phyloP scores from a whole-genome alignment of 2,113 vertebrate genomes.

The Zeus faber region DNA sequence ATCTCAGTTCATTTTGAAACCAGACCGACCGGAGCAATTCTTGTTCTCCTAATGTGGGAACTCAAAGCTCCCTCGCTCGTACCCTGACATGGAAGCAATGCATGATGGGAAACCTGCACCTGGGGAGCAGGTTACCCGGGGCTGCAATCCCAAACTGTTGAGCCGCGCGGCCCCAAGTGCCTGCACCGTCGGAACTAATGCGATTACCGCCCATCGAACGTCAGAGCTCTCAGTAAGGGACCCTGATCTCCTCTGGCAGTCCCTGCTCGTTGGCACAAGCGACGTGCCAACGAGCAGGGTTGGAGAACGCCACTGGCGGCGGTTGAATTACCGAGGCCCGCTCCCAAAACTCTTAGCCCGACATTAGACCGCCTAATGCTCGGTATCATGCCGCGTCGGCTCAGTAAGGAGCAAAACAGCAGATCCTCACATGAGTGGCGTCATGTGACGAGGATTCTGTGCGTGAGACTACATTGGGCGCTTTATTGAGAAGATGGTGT shows the following conservation, averaged over 20 bases:
- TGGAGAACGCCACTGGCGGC: background rate
- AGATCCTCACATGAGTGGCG: constrained; percentile 75
- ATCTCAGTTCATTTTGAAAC: no score
- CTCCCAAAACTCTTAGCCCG: constrained; percentile 11
- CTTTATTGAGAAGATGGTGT: constrained; percentile 29
- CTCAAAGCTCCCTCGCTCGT: no score
- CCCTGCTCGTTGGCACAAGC: background rate
- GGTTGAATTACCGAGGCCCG: background rate
- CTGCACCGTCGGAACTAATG: constrained; percentile 36
- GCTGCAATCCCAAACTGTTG: constrained; percentile 9
- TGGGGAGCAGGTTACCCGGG: no score
- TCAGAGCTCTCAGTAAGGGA: constrained; percentile 34
- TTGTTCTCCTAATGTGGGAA: no score
- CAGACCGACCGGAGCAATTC: no score
- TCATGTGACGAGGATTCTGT: constrained; percentile 72
- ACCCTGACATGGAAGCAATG: no score
- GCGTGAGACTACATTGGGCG: constrained; percentile 43
- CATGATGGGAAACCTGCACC: no score
- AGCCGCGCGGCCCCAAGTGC: background rate
- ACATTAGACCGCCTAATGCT: constrained; percentile 8
- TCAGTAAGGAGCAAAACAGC: constrained; percentile 74
- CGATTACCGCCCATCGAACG: constrained; percentile 37
- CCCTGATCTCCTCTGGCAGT: constrained; percentile 29
- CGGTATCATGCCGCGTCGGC: constrained; percentile 49
- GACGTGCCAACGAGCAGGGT: no score